phyloP scores from a whole-genome alignment of 1,140 invertebrate species.

The Euborellia annulipes region DNA sequence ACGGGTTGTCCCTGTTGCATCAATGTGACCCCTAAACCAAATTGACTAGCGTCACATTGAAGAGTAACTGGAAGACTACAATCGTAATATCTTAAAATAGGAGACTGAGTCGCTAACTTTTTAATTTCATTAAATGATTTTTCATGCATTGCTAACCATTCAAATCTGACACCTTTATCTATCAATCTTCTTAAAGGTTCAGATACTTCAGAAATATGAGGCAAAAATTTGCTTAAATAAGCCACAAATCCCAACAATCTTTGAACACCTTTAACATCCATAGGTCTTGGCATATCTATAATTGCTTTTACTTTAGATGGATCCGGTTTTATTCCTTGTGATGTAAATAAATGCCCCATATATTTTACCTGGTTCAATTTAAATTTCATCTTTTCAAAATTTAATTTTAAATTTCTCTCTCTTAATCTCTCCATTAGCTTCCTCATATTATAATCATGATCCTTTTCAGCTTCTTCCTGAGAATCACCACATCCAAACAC shows the following conservation, averaged over 20 bases:
- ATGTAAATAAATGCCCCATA: neutral
- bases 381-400: too few relatives aligned
- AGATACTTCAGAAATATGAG: constrained; percentile 17
- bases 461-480: too few relatives aligned
- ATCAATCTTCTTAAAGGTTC: constrained; percentile 17
- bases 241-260: constrained; percentile 24
- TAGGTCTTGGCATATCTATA: neutral
- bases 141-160: constrained; percentile 14
- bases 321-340: neutral
- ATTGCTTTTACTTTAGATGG: neutral
- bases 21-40: constrained; percentile 16
- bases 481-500: too few relatives aligned
- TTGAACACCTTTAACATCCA: neutral
- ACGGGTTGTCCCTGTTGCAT: constrained; percentile 19
- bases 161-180: constrained; percentile 17
- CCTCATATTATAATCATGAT: too few relatives aligned
- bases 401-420: too few relatives aligned
- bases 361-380: neutral
- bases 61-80: constrained; percentile 7
- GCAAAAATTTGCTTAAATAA: constrained; percentile 25
- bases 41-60: constrained; percentile 8
- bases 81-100: constrained; percentile 20
- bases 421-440: too few relatives aligned
- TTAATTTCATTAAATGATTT: constrained; percentile 18
- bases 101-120: constrained; percentile 13